A percentile compares a stretch with the other conserved stretches of the same genome.
Conservation (phyloP, 64 coral and sea anemone genomes). For the Catalaphyllia jardinei region DNA sequence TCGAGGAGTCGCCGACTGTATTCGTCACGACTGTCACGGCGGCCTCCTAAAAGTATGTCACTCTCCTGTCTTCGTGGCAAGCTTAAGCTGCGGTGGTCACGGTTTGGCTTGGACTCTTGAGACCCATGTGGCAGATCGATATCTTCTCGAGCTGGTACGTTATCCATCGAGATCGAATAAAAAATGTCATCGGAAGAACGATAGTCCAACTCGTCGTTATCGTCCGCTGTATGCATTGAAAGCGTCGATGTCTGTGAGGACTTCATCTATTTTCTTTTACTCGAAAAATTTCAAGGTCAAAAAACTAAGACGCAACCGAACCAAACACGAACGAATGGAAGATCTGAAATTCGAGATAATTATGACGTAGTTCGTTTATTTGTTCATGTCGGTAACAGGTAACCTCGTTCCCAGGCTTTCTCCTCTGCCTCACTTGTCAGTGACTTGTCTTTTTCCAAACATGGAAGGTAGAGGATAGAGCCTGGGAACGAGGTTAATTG, state of each 20-base stretch:
- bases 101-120: background rate
- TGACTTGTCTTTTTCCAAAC: too few species aligned
- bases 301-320: background rate
- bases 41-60: too few species aligned
- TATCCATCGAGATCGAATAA: too few species aligned
- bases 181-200: constrained; percentile 10
- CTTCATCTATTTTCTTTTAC: background rate
- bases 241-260: background rate
- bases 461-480: too few species aligned
- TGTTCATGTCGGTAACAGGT: background rate
- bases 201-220: background rate
- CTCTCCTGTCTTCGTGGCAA: background rate
- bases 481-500: too few species aligned
- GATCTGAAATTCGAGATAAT: background rate
- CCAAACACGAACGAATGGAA: background rate
- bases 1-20: background rate
- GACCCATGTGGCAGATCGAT: background rate
- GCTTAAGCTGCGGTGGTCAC: background rate
- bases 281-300: background rate
- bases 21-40: background rate
- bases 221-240: background rate
- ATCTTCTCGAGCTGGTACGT: constrained; percentile 5
- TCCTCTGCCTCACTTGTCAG: too few species aligned
- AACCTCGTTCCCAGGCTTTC: too few species aligned
- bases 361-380: constrained; percentile 9